phyloP scores from a whole-genome alignment of 1,140 invertebrate species.

The Halesus radiatus region DNA sequence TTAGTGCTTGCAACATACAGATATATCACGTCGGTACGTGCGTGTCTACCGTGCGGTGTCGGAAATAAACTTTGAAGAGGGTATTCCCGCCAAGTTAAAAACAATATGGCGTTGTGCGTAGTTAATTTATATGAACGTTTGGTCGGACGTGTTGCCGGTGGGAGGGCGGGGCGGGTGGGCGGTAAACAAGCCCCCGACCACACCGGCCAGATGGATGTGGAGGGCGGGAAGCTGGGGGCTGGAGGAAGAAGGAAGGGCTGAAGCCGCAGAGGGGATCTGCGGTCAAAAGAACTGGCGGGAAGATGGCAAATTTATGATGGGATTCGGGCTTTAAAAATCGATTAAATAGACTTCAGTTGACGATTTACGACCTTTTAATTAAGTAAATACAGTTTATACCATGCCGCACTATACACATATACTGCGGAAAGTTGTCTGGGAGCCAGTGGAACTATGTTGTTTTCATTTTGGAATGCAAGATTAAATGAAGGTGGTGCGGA shows the following conservation, averaged over 20 bases:
- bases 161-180: constrained; percentile 32
- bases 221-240: constrained; percentile 2
- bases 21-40: background rate
- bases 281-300: constrained; percentile 21
- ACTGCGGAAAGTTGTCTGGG: too few relatives aligned
- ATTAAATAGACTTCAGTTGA: too few relatives aligned
- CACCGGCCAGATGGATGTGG: constrained; percentile 51
- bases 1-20: background rate
- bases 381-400: too few relatives aligned
- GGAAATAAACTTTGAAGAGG: constrained; percentile 49
- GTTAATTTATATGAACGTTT: constrained; percentile 56
- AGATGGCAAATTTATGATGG: constrained; percentile 12
- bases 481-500: too few relatives aligned
- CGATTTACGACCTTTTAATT: too few relatives aligned
- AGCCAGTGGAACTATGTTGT: too few relatives aligned
- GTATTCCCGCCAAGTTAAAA: constrained; percentile 51
- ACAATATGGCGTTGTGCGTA: constrained; percentile 55
- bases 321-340: background rate
- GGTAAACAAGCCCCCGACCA: constrained; percentile 49
- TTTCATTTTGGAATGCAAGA: too few relatives aligned
- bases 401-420: too few relatives aligned
- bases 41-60: constrained; percentile 9
- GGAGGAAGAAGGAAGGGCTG: background rate
- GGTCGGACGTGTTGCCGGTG: constrained; percentile 34
- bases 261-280: background rate